Base-by-base conservation (phyloP, 2,113 vertebrate species). In the Hystrix brachyura region DNA sequence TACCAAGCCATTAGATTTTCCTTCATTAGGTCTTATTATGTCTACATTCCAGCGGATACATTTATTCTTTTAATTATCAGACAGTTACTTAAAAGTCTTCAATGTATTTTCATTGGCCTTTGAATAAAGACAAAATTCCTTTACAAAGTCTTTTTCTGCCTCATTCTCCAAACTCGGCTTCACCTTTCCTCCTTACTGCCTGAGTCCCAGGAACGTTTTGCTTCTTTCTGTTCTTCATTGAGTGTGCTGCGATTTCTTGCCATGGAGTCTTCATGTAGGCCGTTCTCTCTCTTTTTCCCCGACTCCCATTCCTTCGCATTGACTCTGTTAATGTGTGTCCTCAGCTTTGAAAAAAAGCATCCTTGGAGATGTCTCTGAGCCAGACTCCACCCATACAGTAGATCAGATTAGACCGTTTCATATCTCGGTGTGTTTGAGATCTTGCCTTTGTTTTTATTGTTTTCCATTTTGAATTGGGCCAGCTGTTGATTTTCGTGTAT, bases 1-100 rank as follows among this genome's bases (percentile, higher is more conserved):
- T 27, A 92, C 27, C 64, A 69, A 79, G 18, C 5, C 34, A 38
- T 46, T 88, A 60, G 78, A 10, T 76, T 67, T 82, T 14, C 32
- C 43, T 87, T 96, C 18, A 60, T 84, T 55, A 32, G 57, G 11
- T 88, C 83, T 25, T 12, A 64, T 65, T 69, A 81, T 82, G 14
- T 81, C 57, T 82, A 21, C 14, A 38, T 21, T 57, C 51, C 29
- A 81, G 29, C 4, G 71, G 90, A 17, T 74, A 55, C 18, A 19
- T 90, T 84, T 87, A 60, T 67, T 96, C 6, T 34, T 27, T n/a
- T 57, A 76, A 82, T 60, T 93, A 57, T 74, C n/a, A 51, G 80
- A 82, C 4, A 91, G 62, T 86, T 90, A 78, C 38, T 82, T 76
- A 81, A 80, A 95, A 34, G 29, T 91, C 17, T 91, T 89, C 27